Percentiles rank a stretch among this genome's conserved stretches.
Conservation (phyloP, 2,888 invertebrate genomes). For the Elgonia sp. region DNA sequence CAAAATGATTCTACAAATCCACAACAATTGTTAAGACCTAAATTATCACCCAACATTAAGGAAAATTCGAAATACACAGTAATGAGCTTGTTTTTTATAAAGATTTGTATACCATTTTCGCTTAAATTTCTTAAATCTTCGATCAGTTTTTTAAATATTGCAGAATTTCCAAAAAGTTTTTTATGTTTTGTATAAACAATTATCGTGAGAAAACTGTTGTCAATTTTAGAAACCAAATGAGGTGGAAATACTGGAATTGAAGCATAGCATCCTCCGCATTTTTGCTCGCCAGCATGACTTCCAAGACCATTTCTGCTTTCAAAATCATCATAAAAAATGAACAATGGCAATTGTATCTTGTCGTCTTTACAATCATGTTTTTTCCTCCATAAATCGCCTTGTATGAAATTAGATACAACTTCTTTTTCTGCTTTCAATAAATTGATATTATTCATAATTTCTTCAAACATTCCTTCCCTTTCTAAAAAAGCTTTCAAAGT, state of each 20-base stretch:
- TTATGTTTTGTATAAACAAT: not conserved
- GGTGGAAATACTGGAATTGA: not conserved
- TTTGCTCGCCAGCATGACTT: not conserved
- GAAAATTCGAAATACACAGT: not conserved
- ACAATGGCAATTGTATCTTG: not conserved
- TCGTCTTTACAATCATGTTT: not conserved
- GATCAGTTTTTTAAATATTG: constrained; percentile 14
- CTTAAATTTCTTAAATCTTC: constrained; percentile 57
- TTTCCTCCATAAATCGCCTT: not conserved
- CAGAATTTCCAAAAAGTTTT: not conserved
- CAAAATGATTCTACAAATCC: not conserved
- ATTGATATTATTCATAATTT: not conserved
- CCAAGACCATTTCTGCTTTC: not conserved
- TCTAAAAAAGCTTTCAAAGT: not conserved
- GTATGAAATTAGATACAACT: not conserved
- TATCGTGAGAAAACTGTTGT: not conserved
- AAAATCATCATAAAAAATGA: not conserved
- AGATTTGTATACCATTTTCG: constrained; percentile 25
- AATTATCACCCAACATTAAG: not conserved
- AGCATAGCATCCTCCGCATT: not conserved
- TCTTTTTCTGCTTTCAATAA: not conserved
- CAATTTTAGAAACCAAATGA: not conserved
- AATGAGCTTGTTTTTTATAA: too few species aligned
- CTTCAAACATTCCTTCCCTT: not conserved
- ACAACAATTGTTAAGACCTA: not conserved